Evolutionary conservation across 2,113 vertebrate species (phyloP).

Genomic region (Pogonocichla stellata): DNA sequence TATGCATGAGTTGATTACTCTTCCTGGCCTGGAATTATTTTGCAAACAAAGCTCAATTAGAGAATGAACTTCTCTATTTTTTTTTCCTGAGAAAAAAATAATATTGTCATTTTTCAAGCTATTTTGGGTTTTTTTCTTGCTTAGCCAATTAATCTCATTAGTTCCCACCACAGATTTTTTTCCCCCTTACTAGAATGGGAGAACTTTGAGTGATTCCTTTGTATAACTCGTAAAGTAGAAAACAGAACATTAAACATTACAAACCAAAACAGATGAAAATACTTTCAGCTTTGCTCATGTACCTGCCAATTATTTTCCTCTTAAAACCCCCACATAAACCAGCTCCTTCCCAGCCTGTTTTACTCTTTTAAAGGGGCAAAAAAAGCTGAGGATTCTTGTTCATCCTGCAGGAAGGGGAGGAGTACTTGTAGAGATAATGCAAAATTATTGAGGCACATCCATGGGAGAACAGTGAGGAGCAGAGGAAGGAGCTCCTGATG

Average conservation of each 20-base stretch:
- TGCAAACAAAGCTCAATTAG: neutral
- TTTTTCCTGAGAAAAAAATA: neutral
- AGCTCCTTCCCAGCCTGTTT: neutral
- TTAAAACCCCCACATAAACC: neutral
- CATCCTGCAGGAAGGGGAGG: neutral
- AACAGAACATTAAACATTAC: slow-evolving; percentile 22
- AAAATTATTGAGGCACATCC: neutral
- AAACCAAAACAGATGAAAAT: slow-evolving; percentile 37
- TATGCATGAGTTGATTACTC: neutral
- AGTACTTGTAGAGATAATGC: neutral
- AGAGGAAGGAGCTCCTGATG: neutral
- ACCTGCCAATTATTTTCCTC: slow-evolving; percentile 36
- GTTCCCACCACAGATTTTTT: neutral
- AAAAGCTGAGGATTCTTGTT: neutral
- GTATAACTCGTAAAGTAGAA: neutral
- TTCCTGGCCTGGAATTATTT: neutral
- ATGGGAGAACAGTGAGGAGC: neutral
- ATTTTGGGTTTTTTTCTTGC: neutral
- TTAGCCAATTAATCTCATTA: neutral
- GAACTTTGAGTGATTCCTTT: slow-evolving; percentile 14
- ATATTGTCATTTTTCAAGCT: neutral
- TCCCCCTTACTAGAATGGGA: neutral
- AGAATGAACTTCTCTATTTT: neutral
- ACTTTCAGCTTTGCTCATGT: slow-evolving; percentile 7
- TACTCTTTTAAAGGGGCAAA: neutral